Percentiles rank a stretch among this genome's conserved stretches.
phyloP scores from a whole-genome alignment of 2,113 vertebrate species.

The Alosa alosa region DNA sequence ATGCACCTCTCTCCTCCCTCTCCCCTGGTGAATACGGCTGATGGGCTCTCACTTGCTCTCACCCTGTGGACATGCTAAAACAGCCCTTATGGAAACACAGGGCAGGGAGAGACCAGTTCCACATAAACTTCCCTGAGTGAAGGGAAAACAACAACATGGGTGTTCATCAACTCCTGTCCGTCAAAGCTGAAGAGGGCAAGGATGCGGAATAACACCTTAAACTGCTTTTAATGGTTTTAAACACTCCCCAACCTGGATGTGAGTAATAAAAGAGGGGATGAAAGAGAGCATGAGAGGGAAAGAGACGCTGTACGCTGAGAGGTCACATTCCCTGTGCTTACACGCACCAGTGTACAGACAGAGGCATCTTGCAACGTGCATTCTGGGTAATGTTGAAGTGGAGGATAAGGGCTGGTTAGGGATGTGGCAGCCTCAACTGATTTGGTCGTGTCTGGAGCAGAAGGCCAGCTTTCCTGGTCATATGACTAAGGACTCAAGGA shows the following conservation, averaged over 20 bases:
- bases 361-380: conserved; percentile 39
- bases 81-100: neutral
- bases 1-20: neutral
- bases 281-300: neutral
- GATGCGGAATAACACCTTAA: conserved; percentile 40
- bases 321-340: conserved; percentile 69
- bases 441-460: neutral
- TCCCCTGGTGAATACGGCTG: neutral
- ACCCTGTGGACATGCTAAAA: conserved; percentile 58
- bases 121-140: conserved; percentile 48
- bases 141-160: neutral
- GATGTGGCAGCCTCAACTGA: conserved; percentile 27
- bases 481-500: neutral
- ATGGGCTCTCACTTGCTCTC: conserved; percentile 35
- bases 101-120: conserved; percentile 41
- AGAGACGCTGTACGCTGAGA: conserved; percentile 27
- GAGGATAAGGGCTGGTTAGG: conserved; percentile 9
- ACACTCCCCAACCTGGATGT: conserved; percentile 52
- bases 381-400: conserved; percentile 42
- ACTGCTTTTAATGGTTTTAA: conserved; percentile 41
- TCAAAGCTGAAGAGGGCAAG: conserved; percentile 20
- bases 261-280: neutral
- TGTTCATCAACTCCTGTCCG: conserved; percentile 21
- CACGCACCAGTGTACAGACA: conserved; percentile 55
- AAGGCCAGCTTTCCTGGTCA: neutral